Percentiles rank a stretch among this genome's conserved stretches.
Evolutionary conservation across 1,140 invertebrate species (phyloP).

Genomic region (Pteromalus puparum): DNA sequence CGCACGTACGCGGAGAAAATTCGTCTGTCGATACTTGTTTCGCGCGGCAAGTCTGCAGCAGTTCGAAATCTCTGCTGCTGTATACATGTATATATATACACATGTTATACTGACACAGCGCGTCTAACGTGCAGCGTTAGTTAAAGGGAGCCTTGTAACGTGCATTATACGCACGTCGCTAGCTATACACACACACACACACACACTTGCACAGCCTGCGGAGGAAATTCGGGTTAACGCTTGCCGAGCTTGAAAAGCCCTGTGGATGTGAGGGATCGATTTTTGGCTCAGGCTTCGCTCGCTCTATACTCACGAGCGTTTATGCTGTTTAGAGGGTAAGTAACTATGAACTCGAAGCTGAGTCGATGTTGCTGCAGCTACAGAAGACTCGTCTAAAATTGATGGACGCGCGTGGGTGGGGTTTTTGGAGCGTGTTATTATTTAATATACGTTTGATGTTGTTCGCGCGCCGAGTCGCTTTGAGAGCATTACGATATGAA

Average conservation of each 20-base stretch:
- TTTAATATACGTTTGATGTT: too few relatives aligned
- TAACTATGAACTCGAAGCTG: background rate
- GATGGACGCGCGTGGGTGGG: too few relatives aligned
- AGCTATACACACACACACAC: too few relatives aligned
- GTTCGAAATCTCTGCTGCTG: background rate
- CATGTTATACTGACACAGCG: too few relatives aligned
- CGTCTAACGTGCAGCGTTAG: background rate
- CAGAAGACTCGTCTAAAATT: too few relatives aligned
- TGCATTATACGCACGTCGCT: constrained; percentile 5
- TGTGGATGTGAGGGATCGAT: background rate
- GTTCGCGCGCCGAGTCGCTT: too few relatives aligned
- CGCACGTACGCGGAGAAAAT: constrained; percentile 51
- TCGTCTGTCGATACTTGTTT: constrained; percentile 64
- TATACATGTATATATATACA: too few relatives aligned
- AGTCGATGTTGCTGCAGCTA: too few relatives aligned
- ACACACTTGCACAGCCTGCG: background rate
- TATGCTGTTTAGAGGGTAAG: background rate
- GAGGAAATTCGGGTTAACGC: constrained; percentile 40
- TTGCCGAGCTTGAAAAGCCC: background rate
- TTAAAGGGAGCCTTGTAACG: constrained; percentile 8
- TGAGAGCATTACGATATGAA: too few relatives aligned
- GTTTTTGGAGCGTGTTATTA: too few relatives aligned
- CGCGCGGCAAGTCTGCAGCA: constrained; percentile 36
- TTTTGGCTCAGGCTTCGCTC: background rate
- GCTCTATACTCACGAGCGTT: background rate